Evolutionary conservation across 2,888 invertebrate species (phyloP).

Genomic region (Caenorhabditis becei): DNA sequence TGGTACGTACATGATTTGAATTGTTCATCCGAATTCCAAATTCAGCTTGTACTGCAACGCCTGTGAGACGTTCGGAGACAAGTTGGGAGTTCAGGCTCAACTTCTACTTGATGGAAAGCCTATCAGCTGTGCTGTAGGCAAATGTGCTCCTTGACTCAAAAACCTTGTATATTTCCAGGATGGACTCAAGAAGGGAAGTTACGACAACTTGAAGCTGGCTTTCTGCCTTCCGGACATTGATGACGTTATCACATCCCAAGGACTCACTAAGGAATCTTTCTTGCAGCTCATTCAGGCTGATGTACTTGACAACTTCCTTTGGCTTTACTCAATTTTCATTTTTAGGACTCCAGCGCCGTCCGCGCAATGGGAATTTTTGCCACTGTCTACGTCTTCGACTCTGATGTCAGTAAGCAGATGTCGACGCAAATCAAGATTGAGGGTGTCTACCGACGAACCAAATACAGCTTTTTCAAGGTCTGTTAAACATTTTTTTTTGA

Average conservation of each 20-base stretch:
- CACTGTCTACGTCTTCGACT: constrained; percentile 80
- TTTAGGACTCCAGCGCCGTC: constrained; percentile 73
- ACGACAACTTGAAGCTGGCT: constrained; percentile 78
- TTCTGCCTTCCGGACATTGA: constrained; percentile 80
- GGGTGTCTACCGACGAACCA: constrained; percentile 77
- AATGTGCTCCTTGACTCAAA: not conserved
- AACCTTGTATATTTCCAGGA: constrained; percentile 54
- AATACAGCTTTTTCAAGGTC: constrained; percentile 75
- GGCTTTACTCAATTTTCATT: not conserved
- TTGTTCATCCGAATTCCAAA: not conserved
- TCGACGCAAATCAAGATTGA: constrained; percentile 77
- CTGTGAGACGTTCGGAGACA: constrained; percentile 76
- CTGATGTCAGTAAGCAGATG: constrained; percentile 78
- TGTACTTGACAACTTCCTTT: constrained; percentile 52
- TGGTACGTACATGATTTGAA: constrained; percentile 65
- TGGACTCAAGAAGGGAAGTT: constrained; percentile 76
- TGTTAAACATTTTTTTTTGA: not conserved
- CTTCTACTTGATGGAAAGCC: constrained; percentile 78
- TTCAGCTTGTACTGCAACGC: constrained; percentile 81
- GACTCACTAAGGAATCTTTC: constrained; percentile 78
- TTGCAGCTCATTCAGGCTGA: constrained; percentile 76
- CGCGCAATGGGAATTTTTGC: constrained; percentile 80
- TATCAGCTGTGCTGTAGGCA: constrained; percentile 73
- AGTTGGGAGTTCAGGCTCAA: constrained; percentile 77
- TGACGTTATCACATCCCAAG: constrained; percentile 78